Conservation (phyloP, 2,113 vertebrate species). For the Hippocampus comes region DNA sequence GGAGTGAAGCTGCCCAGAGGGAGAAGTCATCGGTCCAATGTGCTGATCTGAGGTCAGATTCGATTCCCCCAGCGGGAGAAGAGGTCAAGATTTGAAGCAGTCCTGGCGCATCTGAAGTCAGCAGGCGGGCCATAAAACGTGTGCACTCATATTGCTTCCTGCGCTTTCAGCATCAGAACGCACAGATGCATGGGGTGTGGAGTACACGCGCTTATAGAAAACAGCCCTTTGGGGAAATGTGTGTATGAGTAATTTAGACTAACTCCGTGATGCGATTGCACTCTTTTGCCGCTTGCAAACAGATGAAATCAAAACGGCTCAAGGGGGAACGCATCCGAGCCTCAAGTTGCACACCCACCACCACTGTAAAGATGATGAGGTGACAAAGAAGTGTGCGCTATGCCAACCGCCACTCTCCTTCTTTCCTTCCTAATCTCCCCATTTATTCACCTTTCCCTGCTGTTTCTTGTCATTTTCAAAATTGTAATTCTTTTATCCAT, state of each 20-base stretch:
- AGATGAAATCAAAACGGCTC: conserved; percentile 10
- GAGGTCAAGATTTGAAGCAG: conserved; percentile 43
- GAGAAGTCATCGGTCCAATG: conserved; percentile 30
- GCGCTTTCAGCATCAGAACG: conserved; percentile 40
- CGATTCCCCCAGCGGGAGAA: conserved; percentile 44
- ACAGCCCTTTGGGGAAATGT: conserved; percentile 32
- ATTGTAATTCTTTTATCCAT: background rate
- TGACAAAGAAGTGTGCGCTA: background rate
- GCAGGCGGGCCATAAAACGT: conserved; percentile 45
- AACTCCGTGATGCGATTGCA: background rate
- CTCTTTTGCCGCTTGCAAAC: conserved; percentile 11
- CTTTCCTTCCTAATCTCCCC: background rate
- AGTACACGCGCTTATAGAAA: conserved; percentile 43
- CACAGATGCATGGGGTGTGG: conserved; percentile 47
- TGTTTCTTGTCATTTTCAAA: background rate
- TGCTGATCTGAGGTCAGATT: conserved; percentile 55
- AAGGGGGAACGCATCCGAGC: background rate
- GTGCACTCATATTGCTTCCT: conserved; percentile 23
- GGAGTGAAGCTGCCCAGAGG: conserved; percentile 20
- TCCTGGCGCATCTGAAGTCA: conserved; percentile 30
- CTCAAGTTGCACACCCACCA: background rate
- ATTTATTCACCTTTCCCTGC: background rate
- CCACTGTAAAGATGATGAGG: conserved; percentile 8
- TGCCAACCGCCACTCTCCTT: background rate
- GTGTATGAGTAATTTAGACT: conserved; percentile 36